Evolutionary conservation across 1,140 invertebrate genomes (phyloP), one percentile per base, ranked within the genome.

Genomic region (Rhizoglyphus robini): DNA sequence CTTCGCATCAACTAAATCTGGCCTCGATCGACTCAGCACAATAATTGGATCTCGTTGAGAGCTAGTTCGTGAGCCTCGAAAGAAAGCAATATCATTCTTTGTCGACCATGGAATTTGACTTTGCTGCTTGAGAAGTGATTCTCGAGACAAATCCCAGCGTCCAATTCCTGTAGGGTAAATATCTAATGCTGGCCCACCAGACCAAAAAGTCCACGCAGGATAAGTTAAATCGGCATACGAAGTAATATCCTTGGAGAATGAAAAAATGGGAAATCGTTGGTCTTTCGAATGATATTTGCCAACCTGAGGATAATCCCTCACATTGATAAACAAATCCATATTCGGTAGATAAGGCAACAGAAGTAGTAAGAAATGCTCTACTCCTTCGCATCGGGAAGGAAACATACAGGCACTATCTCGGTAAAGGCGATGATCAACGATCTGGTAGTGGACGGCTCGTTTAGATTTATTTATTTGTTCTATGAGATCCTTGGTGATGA

Each of bases 171-270:
- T 86, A 0, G 94, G 93, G 79, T 96, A 94, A 5, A 95, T 76
- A 49, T 85, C 84, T 69, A 96, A 95, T 2, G 93, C 93, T 47
- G 94, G 94, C 1, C 94, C 94, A 49, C 94, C 93, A 78, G 91
- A 89, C 92, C 92, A 96, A 78, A 98, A 97, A 32, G 88, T 86
- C 94, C 94, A 97, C 0, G 93, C 88, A 54, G 94, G 94, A 79
- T 96, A 97, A 81, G 87, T 89, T 65, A 97, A 94, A 74, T 98
- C 94, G 74, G 82, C 81, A 76, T 92, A 89, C 20, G 90, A 83
- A 54, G 75, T 72, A 18, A 85, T 88, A 83, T 87, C 86, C 82
- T 95, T 96, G 75, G 92, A 96, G 72, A 97, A 96, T 8, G 92
- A 96, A 74, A 96, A 89, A 29, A 96, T 80, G 25, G 93, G 93